Percentiles rank a stretch among this genome's conserved stretches.
Evolutionary conservation across 1,140 invertebrate species (phyloP).

Genomic region (Oreohelix idahoensis): DNA sequence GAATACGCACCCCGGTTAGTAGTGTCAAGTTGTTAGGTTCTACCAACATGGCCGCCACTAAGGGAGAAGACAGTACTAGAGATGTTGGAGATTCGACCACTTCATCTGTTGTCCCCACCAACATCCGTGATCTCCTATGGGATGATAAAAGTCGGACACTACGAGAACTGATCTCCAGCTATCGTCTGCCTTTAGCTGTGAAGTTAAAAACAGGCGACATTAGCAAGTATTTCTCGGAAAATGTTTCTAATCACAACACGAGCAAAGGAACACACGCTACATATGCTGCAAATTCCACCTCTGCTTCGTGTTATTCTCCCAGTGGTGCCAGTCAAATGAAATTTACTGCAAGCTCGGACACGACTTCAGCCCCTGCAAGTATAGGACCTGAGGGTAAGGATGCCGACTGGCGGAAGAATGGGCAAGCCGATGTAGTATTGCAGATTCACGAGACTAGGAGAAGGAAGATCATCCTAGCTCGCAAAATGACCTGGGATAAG

Average conservation of each 20-base stretch:
- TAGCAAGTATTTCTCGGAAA: constrained; percentile 28
- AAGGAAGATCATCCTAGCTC: constrained; percentile 50
- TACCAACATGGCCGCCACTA: background rate
- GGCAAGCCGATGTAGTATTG: constrained; percentile 37
- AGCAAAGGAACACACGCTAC: background rate
- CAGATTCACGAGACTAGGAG: constrained; percentile 53
- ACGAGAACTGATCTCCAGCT: constrained; percentile 40
- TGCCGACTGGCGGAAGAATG: background rate
- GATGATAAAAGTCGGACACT: constrained; percentile 42
- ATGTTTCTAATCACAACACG: background rate
- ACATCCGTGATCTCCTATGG: constrained; percentile 42
- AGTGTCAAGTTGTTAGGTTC: background rate
- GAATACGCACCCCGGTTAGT: background rate
- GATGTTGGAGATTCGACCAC: background rate
- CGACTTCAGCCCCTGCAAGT: background rate
- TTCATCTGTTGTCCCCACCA: background rate
- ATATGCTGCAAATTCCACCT: background rate
- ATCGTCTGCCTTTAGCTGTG: constrained; percentile 41
- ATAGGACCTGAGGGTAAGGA: background rate
- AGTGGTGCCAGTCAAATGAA: background rate
- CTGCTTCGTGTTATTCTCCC: background rate
- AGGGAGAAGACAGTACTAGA: background rate
- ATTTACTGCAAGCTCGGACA: background rate
- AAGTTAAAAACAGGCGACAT: constrained; percentile 45
- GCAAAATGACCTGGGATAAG: constrained; percentile 57